phyloP scores from a whole-genome alignment of 1,140 invertebrate species.

The Drosophila ercepeae region DNA sequence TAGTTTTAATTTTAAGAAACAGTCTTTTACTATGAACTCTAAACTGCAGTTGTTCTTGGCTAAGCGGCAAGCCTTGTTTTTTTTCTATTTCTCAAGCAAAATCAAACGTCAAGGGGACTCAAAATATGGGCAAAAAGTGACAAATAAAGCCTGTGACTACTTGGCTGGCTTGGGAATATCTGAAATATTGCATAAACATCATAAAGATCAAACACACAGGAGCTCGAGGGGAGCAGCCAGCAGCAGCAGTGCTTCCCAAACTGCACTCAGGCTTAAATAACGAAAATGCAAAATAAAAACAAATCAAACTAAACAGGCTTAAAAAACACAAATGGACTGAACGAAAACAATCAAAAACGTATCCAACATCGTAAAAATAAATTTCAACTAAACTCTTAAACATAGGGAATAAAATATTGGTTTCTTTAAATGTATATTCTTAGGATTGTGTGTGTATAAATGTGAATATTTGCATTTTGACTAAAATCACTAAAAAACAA shows the following conservation, averaged over 20 bases:
- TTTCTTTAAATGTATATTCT: slow-evolving; percentile 19
- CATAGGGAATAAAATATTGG: slow-evolving; percentile 23
- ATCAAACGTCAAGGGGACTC: slow-evolving; percentile 9
- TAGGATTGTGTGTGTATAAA: slow-evolving; percentile 46
- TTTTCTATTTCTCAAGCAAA: slow-evolving; percentile 10
- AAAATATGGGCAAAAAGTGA: slow-evolving; percentile 9
- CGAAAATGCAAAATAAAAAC: slow-evolving; percentile 22
- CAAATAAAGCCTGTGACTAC: slow-evolving; percentile 47
- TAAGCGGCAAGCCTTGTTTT: slow-evolving; percentile 12
- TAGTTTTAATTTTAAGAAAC: slow-evolving; percentile 74
- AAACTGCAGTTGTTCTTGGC: slow-evolving; percentile 55
- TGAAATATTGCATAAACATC: slow-evolving; percentile 72
- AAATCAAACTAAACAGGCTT: slow-evolving; percentile 41
- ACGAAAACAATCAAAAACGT: slow-evolving; percentile 59
- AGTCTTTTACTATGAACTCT: slow-evolving; percentile 82
- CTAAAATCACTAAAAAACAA: slow-evolving; percentile 47
- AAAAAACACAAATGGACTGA: slow-evolving; percentile 54
- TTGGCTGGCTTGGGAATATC: slow-evolving; percentile 76
- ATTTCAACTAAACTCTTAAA: slow-evolving; percentile 68
- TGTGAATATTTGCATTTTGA: slow-evolving; percentile 42
- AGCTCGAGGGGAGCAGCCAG: too few species aligned
- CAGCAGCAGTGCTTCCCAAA: neutral
- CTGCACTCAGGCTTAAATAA: slow-evolving; percentile 11
- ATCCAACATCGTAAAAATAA: slow-evolving; percentile 37
- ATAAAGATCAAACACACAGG: slow-evolving; percentile 10